These are phyloP conservation scores for Aptenodytes patagonicus DNA, from an alignment of 2,113 vertebrate species.

Conservation along the genomic window DNA sequence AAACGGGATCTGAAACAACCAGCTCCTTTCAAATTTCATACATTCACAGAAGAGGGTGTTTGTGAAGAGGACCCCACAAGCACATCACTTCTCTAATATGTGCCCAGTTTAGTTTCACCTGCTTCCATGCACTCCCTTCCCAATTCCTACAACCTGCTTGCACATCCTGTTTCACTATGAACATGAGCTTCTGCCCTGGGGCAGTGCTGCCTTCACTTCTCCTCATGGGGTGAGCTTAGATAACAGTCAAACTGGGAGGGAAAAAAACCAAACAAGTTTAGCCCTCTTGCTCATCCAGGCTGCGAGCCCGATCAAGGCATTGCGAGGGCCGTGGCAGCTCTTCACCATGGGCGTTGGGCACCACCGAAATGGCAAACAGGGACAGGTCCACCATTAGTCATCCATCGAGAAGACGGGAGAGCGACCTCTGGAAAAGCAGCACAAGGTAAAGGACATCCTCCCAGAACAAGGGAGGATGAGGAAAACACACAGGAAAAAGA, in stretches of 20 bases:
- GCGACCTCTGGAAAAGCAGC: neutral
- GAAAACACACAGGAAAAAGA: neutral
- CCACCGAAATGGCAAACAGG: neutral
- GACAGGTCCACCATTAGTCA: neutral
- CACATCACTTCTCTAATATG: slow-evolving; percentile 45
- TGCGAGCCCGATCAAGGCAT: neutral
- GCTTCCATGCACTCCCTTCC: slow-evolving; percentile 35
- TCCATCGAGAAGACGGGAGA: neutral
- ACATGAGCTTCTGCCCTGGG: slow-evolving; percentile 14
- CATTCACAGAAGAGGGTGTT: slow-evolving; percentile 4
- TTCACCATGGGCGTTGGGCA: neutral
- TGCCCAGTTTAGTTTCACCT: slow-evolving; percentile 43
- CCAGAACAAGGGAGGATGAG: neutral
- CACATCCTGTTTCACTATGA: slow-evolving; percentile 75
- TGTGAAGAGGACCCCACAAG: slow-evolving; percentile 11
- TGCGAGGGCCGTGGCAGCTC: neutral
- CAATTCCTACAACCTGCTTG: slow-evolving; percentile 52
- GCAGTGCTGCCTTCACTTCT: slow-evolving; percentile 51
- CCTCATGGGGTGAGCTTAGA: neutral
- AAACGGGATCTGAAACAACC: slow-evolving; percentile 32
- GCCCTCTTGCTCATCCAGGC: neutral
- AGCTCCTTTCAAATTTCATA: slow-evolving; percentile 27
- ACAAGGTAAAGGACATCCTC: neutral
- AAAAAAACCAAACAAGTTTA: neutral
- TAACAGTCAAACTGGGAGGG: neutral